These are phyloP conservation scores for Littorina saxatilis DNA, from an alignment of 1,140 invertebrate genomes.

Conservation along the genomic window DNA sequence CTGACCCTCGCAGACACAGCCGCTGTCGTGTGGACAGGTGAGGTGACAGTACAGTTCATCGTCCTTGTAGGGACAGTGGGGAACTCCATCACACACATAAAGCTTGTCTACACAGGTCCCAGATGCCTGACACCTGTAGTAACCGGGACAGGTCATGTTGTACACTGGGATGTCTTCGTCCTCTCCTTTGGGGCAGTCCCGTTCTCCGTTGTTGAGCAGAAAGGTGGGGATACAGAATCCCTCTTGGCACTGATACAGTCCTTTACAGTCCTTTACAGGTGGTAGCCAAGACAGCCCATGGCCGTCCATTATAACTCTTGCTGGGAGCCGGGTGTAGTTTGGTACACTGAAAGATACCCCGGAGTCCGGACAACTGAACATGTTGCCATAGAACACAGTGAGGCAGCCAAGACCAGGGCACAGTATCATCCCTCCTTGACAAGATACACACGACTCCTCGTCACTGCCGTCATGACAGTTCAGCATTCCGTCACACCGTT, in stretches of 20 bases:
- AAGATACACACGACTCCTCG: slow-evolving; percentile 30
- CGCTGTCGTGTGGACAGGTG: slow-evolving; percentile 20
- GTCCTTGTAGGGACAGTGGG: slow-evolving; percentile 36
- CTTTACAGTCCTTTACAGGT: neutral
- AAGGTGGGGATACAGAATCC: slow-evolving; percentile 36
- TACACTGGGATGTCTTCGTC: slow-evolving; percentile 19
- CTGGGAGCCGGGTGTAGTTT: neutral
- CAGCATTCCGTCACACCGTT: slow-evolving; percentile 27
- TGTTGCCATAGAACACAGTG: neutral
- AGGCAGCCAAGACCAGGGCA: slow-evolving; percentile 31
- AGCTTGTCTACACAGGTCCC: slow-evolving; percentile 15
- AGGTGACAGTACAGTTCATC: slow-evolving; percentile 38
- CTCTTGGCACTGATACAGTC: slow-evolving; percentile 15
- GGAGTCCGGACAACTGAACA: neutral
- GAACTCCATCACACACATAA: slow-evolving; percentile 34
- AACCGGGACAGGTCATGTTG: neutral
- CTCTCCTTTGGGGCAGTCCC: slow-evolving; percentile 39
- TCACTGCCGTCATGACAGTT: slow-evolving; percentile 40
- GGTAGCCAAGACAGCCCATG: slow-evolving; percentile 27
- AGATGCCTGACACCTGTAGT: slow-evolving; percentile 15
- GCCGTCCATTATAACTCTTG: slow-evolving; percentile 3
- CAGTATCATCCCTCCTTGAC: neutral
- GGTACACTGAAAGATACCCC: neutral
- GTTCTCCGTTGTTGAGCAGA: slow-evolving; percentile 38
- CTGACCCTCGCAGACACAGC: slow-evolving; percentile 21